These are phyloP conservation scores for Sitta europaea DNA, from an alignment of 2,113 vertebrate species.

Conservation along the genomic window DNA sequence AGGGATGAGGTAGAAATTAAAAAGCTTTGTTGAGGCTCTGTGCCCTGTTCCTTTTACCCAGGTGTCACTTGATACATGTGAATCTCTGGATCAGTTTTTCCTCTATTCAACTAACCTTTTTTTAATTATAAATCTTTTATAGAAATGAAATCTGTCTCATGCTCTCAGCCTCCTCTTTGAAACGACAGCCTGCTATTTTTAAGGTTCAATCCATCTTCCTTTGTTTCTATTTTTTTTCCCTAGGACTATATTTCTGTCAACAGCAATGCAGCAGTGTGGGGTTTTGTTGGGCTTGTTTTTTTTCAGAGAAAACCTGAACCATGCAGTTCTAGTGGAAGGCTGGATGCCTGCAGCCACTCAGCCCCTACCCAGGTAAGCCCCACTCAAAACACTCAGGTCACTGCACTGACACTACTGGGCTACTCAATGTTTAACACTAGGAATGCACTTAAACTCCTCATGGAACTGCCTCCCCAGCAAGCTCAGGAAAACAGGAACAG, in stretches of 20 bases:
- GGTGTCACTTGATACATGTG: neutral
- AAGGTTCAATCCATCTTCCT: constrained; percentile 11
- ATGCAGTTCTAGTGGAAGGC: neutral
- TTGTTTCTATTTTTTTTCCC: neutral
- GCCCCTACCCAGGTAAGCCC: neutral
- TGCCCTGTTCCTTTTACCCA: neutral
- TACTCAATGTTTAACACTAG: neutral
- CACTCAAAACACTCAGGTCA: neutral
- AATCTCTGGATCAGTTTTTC: constrained; percentile 5
- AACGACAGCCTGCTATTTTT: constrained; percentile 27
- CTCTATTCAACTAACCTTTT: neutral
- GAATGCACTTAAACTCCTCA: neutral
- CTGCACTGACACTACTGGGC: neutral
- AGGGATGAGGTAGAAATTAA: constrained; percentile 29
- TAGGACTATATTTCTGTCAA: neutral
- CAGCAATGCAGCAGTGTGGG: neutral
- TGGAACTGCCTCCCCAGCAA: neutral
- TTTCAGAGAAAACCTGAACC: neutral
- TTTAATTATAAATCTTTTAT: constrained; percentile 34
- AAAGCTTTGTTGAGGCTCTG: constrained; percentile 11
- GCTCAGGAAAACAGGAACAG: neutral
- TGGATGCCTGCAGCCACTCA: neutral
- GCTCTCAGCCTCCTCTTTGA: neutral
- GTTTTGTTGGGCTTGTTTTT: neutral
- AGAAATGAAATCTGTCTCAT: constrained; percentile 8